Percentiles rank a stretch among this genome's conserved stretches.
phyloP scores from a whole-genome alignment of 2,113 vertebrate species.

The Datnioides undecimradiatus region DNA sequence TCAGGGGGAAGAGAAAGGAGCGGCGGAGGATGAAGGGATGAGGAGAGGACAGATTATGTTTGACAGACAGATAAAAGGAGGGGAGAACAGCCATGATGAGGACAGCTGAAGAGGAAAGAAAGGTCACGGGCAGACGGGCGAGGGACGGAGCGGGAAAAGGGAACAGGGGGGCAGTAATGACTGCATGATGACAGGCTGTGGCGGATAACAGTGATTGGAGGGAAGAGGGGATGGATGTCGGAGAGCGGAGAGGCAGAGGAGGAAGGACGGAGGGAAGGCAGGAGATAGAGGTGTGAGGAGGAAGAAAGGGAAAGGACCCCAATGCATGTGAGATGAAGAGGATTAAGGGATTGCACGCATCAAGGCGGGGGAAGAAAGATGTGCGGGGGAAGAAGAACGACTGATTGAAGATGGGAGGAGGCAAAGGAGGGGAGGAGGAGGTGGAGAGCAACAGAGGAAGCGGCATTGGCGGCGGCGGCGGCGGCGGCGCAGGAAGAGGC shows the following conservation, averaged over 20 bases:
- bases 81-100: constrained; percentile 41
- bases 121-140: constrained; percentile 45
- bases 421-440: constrained; percentile 47
- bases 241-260: constrained; percentile 2
- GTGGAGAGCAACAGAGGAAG: constrained; percentile 30
- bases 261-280: not conserved
- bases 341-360: constrained; percentile 80
- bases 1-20: not conserved
- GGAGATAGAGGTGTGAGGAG: constrained; percentile 19
- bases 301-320: constrained; percentile 45
- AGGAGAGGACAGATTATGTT: constrained; percentile 46
- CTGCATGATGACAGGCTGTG: constrained; percentile 33
- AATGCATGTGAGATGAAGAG: constrained; percentile 70
- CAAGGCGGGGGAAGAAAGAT: constrained; percentile 68
- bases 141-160: not conserved
- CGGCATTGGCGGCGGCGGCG: not conserved
- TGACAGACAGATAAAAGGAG: constrained; percentile 60
- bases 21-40: constrained; percentile 10
- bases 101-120: constrained; percentile 54
- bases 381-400: constrained; percentile 67
- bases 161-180: constrained; percentile 19
- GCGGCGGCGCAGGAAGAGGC: constrained; percentile 25
- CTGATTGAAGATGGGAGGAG: constrained; percentile 72
- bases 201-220: constrained; percentile 34
- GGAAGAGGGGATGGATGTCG: constrained; percentile 28